Base-by-base conservation (phyloP, 2,113 vertebrate species). In the Clarias magur region DNA sequence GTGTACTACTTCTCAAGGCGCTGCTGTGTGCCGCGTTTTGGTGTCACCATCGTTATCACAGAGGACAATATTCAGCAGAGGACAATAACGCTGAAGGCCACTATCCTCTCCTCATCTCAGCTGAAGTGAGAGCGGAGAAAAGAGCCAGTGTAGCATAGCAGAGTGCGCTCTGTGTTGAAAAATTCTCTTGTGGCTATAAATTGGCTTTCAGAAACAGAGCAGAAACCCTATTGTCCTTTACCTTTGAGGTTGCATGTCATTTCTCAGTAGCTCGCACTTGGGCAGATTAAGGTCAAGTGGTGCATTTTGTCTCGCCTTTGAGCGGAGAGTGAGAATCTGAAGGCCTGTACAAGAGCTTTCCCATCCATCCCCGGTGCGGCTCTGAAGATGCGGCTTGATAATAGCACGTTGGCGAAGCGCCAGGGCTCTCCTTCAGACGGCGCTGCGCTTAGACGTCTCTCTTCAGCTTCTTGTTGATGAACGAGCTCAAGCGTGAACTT, bases 201-300 rank as follows among this genome's bases (percentile, higher is more conserved):
- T 94, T 94, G 93, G 92, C 93, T 93, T 92, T 94, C 86, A 91
- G 92, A 92, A 90, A 86, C 87, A 94, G 91, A 87, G 86, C 83
- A 92, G 91, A 91, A 88, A 94, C 93, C 90, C 90, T 91, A 93
- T 94, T 94, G 93, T 91, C 93, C 94, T 95, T 95, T 95, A 94
- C 93, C 94, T 94, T 91, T 80, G 92, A 94, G 94, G 94, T 94
- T 95, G 94, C 92, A 92, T 95, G 94, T 94, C 94, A 94, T 95
- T 94, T 93, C 92, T 93, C 87, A 90, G 91, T 92, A 92, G 92
- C 92, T 93, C 91, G 93, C 93, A 91, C 88, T 93, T 91, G 93
- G 93, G 92, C 93, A 93, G 92, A 95, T 95, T 95, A 95, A 95
- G 94, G 94, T 95, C 94, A 94, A 94, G 92, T 94, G 93, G 91